A percentile compares a stretch with the other conserved stretches of the same genome.
Conservation (phyloP, 2,888 invertebrate species). For the Euclidia mi region DNA sequence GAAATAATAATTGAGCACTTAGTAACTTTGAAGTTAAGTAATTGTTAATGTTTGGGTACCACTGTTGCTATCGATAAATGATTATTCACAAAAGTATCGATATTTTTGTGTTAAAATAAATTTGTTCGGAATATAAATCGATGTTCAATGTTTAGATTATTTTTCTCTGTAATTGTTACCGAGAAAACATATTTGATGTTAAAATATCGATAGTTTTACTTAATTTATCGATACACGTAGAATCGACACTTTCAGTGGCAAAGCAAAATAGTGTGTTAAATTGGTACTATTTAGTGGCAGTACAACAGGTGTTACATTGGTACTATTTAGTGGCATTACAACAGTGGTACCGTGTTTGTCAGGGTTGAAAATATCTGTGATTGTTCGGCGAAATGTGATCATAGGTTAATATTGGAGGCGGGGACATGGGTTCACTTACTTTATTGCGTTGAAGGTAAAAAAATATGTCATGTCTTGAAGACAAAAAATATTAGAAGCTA, state of each 20-base stretch:
- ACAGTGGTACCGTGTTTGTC: constrained; percentile 61
- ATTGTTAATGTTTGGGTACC: constrained; percentile 36
- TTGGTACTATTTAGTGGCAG: not conserved
- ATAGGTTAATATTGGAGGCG: constrained; percentile 65
- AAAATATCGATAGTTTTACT: too few species aligned
- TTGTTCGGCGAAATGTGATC: constrained; percentile 81
- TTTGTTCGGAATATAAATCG: too few species aligned
- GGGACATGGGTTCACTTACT: constrained; percentile 41
- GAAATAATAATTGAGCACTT: constrained; percentile 19
- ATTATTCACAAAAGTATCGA: too few species aligned
- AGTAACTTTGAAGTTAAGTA: constrained; percentile 28
- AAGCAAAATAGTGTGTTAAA: too few species aligned
- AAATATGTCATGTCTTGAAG: constrained; percentile 2
- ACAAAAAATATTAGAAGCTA: not conserved
- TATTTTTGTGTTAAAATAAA: too few species aligned
- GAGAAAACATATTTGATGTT: too few species aligned
- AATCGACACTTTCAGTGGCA: too few species aligned
- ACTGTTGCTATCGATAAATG: constrained; percentile 36
- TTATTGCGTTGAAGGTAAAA: constrained; percentile 7
- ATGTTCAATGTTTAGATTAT: too few species aligned
- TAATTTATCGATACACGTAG: too few species aligned
- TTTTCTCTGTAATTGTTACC: too few species aligned
- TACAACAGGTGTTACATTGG: not conserved
- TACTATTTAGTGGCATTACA: constrained; percentile 37
- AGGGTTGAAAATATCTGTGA: constrained; percentile 85